A percentile compares a stretch with the other conserved stretches of the same genome.
Conservation (phyloP, 2,113 vertebrate genomes). For the Scophthalmus maximus region DNA sequence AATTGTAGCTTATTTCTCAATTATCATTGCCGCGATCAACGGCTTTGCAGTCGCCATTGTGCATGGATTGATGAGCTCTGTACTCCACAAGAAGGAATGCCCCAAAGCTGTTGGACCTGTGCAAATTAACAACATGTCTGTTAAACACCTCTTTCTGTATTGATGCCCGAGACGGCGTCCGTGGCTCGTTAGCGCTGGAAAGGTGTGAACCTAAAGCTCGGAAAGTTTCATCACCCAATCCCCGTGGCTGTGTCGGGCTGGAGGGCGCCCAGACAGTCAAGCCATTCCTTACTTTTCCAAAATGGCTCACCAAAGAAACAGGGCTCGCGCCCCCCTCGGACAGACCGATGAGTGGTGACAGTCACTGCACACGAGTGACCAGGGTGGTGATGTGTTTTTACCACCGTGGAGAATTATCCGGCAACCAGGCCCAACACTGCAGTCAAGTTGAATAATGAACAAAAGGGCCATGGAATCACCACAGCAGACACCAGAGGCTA, state of each 20-base stretch:
- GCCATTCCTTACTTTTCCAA: background rate
- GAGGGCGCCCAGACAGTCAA: background rate
- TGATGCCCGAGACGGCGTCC: slow-evolving; percentile 11
- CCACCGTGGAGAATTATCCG: background rate
- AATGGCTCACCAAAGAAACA: background rate
- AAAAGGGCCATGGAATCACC: background rate
- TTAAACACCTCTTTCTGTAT: slow-evolving; percentile 15
- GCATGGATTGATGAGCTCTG: background rate
- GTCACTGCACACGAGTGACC: slow-evolving; percentile 14
- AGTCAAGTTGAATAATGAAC: background rate
- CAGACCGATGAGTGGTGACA: slow-evolving; percentile 13
- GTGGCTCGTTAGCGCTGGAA: slow-evolving; percentile 9
- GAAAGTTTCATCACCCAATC: slow-evolving; percentile 4
- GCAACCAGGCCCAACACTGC: background rate
- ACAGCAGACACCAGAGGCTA: background rate
- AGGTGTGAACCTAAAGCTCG: slow-evolving; percentile 1
- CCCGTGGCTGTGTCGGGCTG: background rate
- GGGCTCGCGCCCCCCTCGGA: background rate
- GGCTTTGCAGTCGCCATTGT: background rate
- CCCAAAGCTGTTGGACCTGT: slow-evolving; percentile 4
- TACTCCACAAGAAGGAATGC: background rate
- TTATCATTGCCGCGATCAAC: background rate
- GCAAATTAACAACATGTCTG: slow-evolving; percentile 30
- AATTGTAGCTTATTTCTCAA: background rate
- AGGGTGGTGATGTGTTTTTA: background rate